Evolutionary conservation across 2,113 vertebrate genomes (phyloP), one percentile per base, ranked within the genome.

Genomic region (Hyperoodon ampullatus): DNA sequence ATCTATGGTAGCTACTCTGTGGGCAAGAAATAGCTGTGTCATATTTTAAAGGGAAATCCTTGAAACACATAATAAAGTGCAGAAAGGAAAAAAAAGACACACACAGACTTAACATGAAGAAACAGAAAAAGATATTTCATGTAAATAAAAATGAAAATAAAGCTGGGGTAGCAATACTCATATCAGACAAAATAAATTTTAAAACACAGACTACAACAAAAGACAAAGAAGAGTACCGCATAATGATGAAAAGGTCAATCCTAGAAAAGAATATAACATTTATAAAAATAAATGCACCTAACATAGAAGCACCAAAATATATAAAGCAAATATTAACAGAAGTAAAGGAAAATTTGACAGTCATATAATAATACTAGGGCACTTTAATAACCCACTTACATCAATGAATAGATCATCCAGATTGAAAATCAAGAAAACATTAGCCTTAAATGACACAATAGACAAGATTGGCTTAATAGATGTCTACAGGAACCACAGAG

Each of bases 41-140:
- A 94, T 78, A 92, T 88, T 85, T 94, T 94, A 94, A 93, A 96
- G 63, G 33, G 65, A 93, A 60, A 95, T 75, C 90, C 63, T 96
- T 97, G 93, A 87, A 96, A 93, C 68, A 89, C 42, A 78, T 70
- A 72, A 83, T 90, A 86, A 86, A 93, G 12, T 88, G 5, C 18
- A 71, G 55, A 33, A 82, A 60, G 61, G 28, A 92, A 19, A 92
- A 39, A 50, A 53, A 53, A 53, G 44, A 50, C 8, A 33, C 15
- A 75, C 5, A 77, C 16, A 77, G 18, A 77, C 47, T 53, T 77
- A 33, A 53, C 53, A 6, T 53, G 44, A 77, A 50, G 28, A 77
- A 33, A n/a, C 6, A 30, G 30, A 53, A 53, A 77, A n/a, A 53
- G 74, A 77, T 53, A n/a, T 12, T 33, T 10, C 74, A 53, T 53